Conservation (phyloP, 2,888 invertebrate species). For the Ornithoptera alexandrae region DNA sequence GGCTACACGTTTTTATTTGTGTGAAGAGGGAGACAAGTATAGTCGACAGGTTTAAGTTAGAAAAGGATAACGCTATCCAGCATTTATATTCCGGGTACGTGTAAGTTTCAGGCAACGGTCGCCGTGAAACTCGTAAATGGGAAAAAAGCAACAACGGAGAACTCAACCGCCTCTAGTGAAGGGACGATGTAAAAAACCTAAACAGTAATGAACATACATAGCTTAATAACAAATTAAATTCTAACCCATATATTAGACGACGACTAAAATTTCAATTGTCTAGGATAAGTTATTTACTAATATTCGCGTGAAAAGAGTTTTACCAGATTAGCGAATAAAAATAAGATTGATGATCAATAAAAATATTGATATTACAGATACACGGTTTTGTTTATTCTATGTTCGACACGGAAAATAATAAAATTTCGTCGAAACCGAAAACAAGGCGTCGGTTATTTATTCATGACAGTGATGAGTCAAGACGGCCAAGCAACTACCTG, state of each 20-base stretch:
- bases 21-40: constrained; percentile 12
- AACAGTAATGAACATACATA: background rate
- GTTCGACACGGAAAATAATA: background rate
- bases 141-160: constrained; percentile 79
- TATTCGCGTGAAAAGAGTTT: background rate
- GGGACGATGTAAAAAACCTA: constrained; percentile 46
- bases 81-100: constrained; percentile 80
- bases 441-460: constrained; percentile 27
- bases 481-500: constrained; percentile 27
- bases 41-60: constrained; percentile 13
- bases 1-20: constrained; percentile 30
- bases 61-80: constrained; percentile 56
- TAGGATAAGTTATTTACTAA: background rate
- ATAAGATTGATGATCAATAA: background rate
- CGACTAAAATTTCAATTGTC: no score
- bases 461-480: constrained; percentile 31
- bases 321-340: background rate
- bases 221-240: constrained; percentile 2
- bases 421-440: constrained; percentile 8
- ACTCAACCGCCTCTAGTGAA: constrained; percentile 73
- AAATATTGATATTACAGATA: background rate
- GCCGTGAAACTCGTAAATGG: constrained; percentile 81
- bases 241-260: no score
- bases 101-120: constrained; percentile 81
- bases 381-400: background rate